Conservation (phyloP, 2,113 vertebrate genomes). For the Pedionomus torquatus region DNA sequence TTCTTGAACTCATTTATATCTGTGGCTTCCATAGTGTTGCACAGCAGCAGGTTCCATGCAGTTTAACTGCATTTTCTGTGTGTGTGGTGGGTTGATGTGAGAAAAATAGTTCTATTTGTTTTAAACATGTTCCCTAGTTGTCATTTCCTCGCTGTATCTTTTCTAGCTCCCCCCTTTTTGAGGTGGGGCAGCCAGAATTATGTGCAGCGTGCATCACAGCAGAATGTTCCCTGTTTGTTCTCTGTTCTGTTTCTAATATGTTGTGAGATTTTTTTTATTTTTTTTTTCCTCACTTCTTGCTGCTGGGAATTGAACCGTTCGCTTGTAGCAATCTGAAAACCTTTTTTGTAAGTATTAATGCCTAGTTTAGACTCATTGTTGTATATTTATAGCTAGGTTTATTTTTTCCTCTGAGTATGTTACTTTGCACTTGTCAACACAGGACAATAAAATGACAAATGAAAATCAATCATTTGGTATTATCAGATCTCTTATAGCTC, state of each 20-base stretch:
- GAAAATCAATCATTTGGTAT: background rate
- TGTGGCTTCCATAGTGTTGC: background rate
- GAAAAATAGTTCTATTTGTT: background rate
- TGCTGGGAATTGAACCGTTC: background rate
- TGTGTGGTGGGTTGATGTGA: background rate
- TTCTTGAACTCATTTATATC: background rate
- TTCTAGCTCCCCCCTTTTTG: background rate
- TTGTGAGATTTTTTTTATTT: constrained; percentile 1
- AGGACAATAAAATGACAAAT: background rate
- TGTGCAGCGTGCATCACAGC: background rate
- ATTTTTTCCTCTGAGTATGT: background rate
- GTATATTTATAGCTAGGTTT: constrained; percentile 1
- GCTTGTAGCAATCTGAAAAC: constrained; percentile 1
- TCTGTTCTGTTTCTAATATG: background rate
- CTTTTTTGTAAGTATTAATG: background rate
- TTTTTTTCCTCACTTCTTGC: background rate
- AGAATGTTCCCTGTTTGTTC: background rate
- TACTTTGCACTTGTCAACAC: background rate
- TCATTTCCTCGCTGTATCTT: background rate
- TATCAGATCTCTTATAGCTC: constrained; percentile 5
- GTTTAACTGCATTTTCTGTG: background rate
- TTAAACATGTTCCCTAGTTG: background rate
- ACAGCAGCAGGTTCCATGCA: background rate
- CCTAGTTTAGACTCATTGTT: background rate
- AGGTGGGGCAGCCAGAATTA: background rate